Percentiles rank a stretch among this genome's conserved stretches.
phyloP scores from a whole-genome alignment of 2,797 vertebrate genomes.

The Antennarius maculatus region DNA sequence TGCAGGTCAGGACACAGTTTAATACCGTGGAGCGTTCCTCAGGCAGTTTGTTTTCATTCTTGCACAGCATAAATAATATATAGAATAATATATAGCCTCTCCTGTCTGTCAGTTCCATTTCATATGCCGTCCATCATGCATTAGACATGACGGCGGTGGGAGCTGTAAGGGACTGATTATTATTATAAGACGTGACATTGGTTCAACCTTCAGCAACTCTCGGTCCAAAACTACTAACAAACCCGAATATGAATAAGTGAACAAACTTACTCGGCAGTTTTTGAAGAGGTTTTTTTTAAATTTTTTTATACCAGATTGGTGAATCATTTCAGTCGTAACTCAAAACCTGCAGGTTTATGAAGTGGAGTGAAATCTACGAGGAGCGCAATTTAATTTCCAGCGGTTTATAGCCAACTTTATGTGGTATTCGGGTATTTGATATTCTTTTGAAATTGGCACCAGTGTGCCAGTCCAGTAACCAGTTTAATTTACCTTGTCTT shows the following conservation, averaged over 20 bases:
- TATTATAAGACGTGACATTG: constrained; percentile 55
- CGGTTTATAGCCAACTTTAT: constrained; percentile 38
- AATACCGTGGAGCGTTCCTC: constrained; percentile 41
- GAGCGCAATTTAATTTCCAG: constrained; percentile 33
- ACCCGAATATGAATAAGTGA: constrained; percentile 21
- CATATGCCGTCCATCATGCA: constrained; percentile 69
- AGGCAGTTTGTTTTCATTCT: constrained; percentile 70
- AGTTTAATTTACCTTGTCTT: constrained; percentile 75
- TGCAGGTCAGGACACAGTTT: constrained; percentile 45
- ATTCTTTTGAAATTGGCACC: constrained; percentile 45
- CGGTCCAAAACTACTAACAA: constrained; percentile 26
- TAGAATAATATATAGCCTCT: constrained; percentile 73
- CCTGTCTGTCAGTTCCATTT: constrained; percentile 71
- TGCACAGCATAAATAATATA: constrained; percentile 76
- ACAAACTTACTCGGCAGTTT: constrained; percentile 2
- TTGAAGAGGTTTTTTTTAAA: background rate
- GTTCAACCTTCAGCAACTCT: constrained; percentile 48
- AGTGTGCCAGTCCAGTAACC: constrained; percentile 60
- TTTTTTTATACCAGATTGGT: background rate
- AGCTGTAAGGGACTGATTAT: constrained; percentile 43
- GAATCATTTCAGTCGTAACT: background rate
- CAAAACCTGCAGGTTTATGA: constrained; percentile 39
- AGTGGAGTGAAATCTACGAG: constrained; percentile 31
- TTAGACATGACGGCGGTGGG: constrained; percentile 63
- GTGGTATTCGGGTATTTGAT: constrained; percentile 23